phyloP scores from a whole-genome alignment of 2,888 invertebrate species.

The Drosophila tanythrix region DNA sequence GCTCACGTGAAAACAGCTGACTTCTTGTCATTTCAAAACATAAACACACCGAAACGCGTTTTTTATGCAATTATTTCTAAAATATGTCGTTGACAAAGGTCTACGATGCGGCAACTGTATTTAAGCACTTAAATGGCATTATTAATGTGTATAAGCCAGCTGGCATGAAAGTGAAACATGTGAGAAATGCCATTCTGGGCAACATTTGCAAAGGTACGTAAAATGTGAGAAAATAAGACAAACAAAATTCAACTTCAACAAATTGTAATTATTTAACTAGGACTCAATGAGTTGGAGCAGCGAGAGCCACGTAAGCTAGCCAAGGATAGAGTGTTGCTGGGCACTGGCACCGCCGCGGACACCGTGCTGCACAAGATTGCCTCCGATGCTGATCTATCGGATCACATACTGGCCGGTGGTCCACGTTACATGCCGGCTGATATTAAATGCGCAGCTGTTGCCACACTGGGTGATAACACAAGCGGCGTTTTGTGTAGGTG shows the following conservation, averaged over 20 bases:
- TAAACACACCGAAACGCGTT: background rate
- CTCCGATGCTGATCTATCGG: constrained; percentile 87
- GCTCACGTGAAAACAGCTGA: constrained; percentile 15
- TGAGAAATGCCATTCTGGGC: constrained; percentile 87
- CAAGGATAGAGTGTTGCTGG: constrained; percentile 87
- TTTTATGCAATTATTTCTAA: constrained; percentile 47
- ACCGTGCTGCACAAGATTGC: constrained; percentile 87
- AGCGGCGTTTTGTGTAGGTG: constrained; percentile 91
- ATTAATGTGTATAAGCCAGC: constrained; percentile 92
- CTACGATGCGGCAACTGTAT: constrained; percentile 87
- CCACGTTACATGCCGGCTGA: constrained; percentile 90
- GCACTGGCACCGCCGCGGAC: constrained; percentile 87
- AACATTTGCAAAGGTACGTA: constrained; percentile 89
- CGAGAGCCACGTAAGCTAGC: constrained; percentile 86
- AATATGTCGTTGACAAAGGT: constrained; percentile 79
- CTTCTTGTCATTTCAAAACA: constrained; percentile 1
- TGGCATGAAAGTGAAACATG: constrained; percentile 86
- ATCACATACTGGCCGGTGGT: constrained; percentile 91
- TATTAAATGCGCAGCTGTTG: constrained; percentile 87
- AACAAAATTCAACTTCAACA: background rate
- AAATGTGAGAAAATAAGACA: constrained; percentile 51
- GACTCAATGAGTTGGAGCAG: constrained; percentile 89
- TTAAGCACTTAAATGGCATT: constrained; percentile 90
- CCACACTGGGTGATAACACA: constrained; percentile 87
- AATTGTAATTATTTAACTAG: constrained; percentile 84